Evolutionary conservation across 2,113 vertebrate species (phyloP).

Genomic region (Microcebus lehilahytsara): DNA sequence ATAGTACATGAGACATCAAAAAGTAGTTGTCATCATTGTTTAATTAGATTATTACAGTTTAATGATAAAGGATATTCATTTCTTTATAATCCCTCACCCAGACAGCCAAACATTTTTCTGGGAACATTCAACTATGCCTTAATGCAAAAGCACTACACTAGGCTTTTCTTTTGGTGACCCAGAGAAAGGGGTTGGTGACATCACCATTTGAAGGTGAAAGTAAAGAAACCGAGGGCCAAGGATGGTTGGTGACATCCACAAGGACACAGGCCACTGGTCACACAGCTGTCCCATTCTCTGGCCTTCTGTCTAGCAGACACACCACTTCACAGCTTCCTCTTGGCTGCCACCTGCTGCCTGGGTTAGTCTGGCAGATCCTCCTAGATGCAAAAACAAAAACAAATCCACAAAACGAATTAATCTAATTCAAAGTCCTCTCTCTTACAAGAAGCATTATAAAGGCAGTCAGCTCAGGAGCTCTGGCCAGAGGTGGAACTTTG

Average conservation of each 20-base stretch:
- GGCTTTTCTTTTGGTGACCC: not conserved
- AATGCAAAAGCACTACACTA: not conserved
- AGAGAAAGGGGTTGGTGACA: not conserved
- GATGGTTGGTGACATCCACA: not conserved
- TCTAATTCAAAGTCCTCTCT: not conserved
- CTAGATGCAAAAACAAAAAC: not conserved
- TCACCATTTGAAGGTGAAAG: not conserved
- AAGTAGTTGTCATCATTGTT: not conserved
- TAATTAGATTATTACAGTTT: not conserved
- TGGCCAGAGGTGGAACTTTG: slow-evolving; percentile 25
- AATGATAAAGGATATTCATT: not conserved
- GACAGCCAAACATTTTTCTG: not conserved
- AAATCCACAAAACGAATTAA: not conserved
- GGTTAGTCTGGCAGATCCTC: not conserved
- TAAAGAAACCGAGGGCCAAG: not conserved
- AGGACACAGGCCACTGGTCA: not conserved
- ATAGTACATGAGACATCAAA: not conserved
- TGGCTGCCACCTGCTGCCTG: not conserved
- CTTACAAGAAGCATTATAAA: not conserved
- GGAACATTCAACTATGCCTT: not conserved
- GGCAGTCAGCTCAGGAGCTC: slow-evolving; percentile 11
- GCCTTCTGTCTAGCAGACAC: fast-evolving
- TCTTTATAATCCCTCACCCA: not conserved
- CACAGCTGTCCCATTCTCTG: not conserved
- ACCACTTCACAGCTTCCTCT: not conserved